These are phyloP conservation scores for Colostygia pectinataria DNA, from an alignment of 2,888 invertebrate genomes.

Conservation along the genomic window DNA sequence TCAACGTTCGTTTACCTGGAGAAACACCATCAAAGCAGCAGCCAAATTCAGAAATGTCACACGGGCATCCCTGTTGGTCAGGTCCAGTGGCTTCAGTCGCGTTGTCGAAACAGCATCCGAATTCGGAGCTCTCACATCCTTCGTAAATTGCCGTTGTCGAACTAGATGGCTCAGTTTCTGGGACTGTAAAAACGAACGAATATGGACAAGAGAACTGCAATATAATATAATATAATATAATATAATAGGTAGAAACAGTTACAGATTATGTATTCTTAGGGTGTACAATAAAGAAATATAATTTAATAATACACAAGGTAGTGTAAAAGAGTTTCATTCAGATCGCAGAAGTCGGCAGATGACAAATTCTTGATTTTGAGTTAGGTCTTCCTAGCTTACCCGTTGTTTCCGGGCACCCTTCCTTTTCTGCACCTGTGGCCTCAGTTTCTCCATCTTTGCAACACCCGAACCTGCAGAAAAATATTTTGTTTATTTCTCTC, in stretches of 20 bases:
- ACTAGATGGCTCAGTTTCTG: conserved; percentile 16
- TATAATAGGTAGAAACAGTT: too few relatives aligned
- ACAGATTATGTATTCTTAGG: too few relatives aligned
- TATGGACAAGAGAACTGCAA: too few relatives aligned
- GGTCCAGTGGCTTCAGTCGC: conserved; percentile 84
- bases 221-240: too few relatives aligned
- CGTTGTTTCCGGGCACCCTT: conserved; percentile 74
- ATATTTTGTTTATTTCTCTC: background rate
- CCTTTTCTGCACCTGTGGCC: conserved; percentile 85
- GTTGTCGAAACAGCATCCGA: conserved; percentile 91
- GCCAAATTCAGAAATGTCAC: conserved; percentile 84
- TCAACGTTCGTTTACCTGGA: conserved; percentile 73
- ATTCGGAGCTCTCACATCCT: conserved; percentile 79
- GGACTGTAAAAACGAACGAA: background rate
- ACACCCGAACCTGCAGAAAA: conserved; percentile 83
- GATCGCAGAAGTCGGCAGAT: too few relatives aligned
- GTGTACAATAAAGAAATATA: too few relatives aligned
- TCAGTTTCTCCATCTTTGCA: conserved; percentile 86
- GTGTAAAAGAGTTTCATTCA: too few relatives aligned
- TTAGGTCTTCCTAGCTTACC: too few relatives aligned
- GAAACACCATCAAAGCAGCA: conserved; percentile 89
- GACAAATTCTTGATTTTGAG: too few relatives aligned
- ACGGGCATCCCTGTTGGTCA: conserved; percentile 85
- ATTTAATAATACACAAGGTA: too few relatives aligned
- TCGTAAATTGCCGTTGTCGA: conserved; percentile 38